phyloP scores from a whole-genome alignment of 2,888 invertebrate species.

The Notodromas monacha region DNA sequence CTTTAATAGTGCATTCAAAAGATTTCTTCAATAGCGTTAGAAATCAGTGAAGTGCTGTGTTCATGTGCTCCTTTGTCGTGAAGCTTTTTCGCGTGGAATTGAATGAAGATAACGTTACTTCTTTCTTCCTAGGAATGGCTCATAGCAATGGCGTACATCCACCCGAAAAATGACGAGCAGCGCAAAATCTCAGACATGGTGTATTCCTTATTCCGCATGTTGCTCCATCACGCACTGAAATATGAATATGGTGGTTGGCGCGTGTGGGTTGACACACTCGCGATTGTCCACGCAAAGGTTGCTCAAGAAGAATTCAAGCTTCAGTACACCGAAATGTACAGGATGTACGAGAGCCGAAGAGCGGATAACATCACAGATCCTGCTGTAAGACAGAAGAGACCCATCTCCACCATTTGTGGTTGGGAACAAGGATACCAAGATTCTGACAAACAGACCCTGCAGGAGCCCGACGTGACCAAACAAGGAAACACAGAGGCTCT shows the following conservation, averaged over 20 bases:
- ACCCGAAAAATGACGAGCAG: constrained; percentile 73
- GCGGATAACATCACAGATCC: constrained; percentile 86
- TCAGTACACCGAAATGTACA: constrained; percentile 89
- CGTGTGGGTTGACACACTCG: constrained; percentile 97
- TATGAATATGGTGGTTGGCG: constrained; percentile 98
- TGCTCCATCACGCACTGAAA: constrained; percentile 92
- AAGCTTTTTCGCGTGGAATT: too few species aligned
- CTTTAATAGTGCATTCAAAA: too few species aligned
- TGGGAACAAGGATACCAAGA: constrained; percentile 11
- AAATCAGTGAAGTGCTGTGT: too few species aligned
- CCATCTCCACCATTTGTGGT: constrained; percentile 82
- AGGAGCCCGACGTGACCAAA: constrained; percentile 8
- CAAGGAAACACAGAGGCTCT: too few species aligned
- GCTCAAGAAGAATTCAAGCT: constrained; percentile 92
- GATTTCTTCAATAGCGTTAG: too few species aligned
- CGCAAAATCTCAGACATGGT: constrained; percentile 78
- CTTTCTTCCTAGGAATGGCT: constrained; percentile 49
- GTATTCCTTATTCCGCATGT: constrained; percentile 79
- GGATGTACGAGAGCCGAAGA: constrained; percentile 68
- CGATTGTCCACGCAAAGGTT: constrained; percentile 95
- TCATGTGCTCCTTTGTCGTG: too few species aligned
- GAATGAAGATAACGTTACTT: too few species aligned
- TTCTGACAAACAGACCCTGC: too few species aligned
- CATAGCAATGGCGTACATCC: constrained; percentile 90
- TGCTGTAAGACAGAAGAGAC: constrained; percentile 57